Percentiles rank a stretch among this genome's conserved stretches.
phyloP scores from a whole-genome alignment of 1,140 invertebrate genomes.

The Elysia chlorotica region DNA sequence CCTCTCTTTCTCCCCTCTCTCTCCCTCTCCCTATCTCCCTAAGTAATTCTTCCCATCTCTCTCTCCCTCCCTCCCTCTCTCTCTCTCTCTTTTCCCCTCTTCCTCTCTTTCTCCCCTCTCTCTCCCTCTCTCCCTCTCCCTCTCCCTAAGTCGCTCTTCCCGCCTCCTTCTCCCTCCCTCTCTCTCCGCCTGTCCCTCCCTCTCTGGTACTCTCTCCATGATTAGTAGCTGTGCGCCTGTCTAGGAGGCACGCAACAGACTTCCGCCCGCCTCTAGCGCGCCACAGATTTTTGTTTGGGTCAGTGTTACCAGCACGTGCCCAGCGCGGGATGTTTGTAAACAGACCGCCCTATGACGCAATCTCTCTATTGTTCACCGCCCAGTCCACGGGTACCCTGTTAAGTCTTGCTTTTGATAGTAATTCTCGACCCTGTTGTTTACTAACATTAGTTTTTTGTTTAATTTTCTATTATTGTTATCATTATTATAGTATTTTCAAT shows the following conservation, averaged over 20 bases:
- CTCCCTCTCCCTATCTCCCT: background rate
- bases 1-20: background rate
- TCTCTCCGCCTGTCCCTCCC: background rate
- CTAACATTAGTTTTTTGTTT: too few relatives aligned
- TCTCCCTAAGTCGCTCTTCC: background rate
- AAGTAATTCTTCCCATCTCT: background rate
- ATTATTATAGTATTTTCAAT: too few relatives aligned
- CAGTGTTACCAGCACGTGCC: background rate
- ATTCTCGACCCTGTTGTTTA: too few relatives aligned
- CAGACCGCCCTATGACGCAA: background rate
- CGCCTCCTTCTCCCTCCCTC: background rate
- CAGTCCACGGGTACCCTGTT: too few relatives aligned
- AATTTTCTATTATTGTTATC: too few relatives aligned
- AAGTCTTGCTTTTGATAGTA: too few relatives aligned
- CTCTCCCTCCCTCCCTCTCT: background rate
- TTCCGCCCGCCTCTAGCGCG: background rate
- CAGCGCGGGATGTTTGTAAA: background rate
- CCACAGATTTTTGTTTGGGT: too few relatives aligned
- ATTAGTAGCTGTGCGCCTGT: background rate
- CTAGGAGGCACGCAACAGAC: background rate
- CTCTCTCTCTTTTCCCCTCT: background rate
- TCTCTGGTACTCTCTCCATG: slow-evolving; percentile 3
- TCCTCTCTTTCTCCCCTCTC: background rate
- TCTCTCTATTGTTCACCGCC: too few relatives aligned
- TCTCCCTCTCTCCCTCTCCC: slow-evolving; percentile 9